Evolutionary conservation across 2,113 vertebrate species (phyloP).

Genomic region (Cochlearius cochlearius): DNA sequence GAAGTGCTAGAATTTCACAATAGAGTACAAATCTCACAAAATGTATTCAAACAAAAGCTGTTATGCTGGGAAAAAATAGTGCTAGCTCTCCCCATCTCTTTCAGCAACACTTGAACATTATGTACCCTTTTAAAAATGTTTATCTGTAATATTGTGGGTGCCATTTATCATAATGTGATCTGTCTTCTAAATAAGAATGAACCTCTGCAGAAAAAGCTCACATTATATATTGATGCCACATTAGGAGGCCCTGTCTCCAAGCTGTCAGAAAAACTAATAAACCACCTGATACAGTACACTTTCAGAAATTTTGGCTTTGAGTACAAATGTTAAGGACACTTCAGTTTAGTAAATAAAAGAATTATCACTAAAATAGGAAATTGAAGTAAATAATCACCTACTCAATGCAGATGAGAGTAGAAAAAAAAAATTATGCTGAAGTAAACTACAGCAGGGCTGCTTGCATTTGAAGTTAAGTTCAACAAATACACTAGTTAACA

Average conservation of each 20-base stretch:
- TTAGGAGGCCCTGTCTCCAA: background rate
- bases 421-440: background rate
- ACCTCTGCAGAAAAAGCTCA: background rate
- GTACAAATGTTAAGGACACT: conserved; percentile 20
- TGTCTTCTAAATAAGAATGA: conserved; percentile 21
- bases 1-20: background rate
- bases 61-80: background rate
- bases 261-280: conserved; percentile 32
- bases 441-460: background rate
- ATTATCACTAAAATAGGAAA: conserved; percentile 28
- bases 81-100: background rate
- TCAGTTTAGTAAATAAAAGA: conserved; percentile 17
- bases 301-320: conserved; percentile 3
- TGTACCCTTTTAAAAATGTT: background rate
- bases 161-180: background rate
- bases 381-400: background rate
- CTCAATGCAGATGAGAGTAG: background rate
- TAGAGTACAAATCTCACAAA: background rate
- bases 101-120: background rate
- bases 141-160: background rate
- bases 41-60: background rate
- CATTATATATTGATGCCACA: background rate
- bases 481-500: background rate
- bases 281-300: background rate
- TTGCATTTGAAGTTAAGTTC: background rate